phyloP scores from a whole-genome alignment of 2,797 vertebrate species.

The Zenarchopterus dispar region DNA sequence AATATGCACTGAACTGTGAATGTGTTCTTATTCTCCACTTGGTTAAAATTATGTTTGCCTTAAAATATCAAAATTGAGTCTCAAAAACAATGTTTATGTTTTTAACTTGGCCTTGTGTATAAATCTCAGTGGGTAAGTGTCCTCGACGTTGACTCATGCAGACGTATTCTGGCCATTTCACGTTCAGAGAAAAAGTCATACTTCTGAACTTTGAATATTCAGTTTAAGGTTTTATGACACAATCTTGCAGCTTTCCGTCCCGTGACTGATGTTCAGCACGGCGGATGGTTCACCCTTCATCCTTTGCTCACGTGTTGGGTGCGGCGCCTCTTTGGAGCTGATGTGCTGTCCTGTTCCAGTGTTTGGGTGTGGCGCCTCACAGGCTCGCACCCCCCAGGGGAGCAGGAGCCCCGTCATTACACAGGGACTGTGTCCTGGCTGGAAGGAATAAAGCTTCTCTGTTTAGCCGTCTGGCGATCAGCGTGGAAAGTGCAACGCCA shows the following conservation, averaged over 20 bases:
- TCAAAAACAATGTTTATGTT: background rate
- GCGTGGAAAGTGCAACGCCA: conserved; percentile 78
- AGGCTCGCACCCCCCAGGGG: conserved; percentile 41
- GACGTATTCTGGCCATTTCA: conserved; percentile 6
- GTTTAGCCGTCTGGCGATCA: conserved; percentile 74
- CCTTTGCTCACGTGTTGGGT: conserved; percentile 41
- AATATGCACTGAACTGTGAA: no score
- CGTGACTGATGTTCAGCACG: conserved; percentile 18
- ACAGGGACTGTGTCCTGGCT: conserved; percentile 67
- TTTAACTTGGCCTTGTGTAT: background rate
- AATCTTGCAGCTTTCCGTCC: conserved; percentile 12
- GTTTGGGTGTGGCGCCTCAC: conserved; percentile 65
- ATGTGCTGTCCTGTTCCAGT: conserved; percentile 64
- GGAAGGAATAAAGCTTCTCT: conserved; percentile 77
- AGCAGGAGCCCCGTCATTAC: conserved; percentile 69
- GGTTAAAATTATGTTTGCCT: no score
- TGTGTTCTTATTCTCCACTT: no score
- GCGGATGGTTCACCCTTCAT: conserved; percentile 35
- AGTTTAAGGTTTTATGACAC: conserved; percentile 27
- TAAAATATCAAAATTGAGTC: no score
- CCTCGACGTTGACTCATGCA: conserved; percentile 13
- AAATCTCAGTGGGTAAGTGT: background rate
- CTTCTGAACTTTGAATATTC: conserved; percentile 11
- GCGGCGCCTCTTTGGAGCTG: conserved; percentile 42
- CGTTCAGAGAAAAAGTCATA: conserved; percentile 4